Evolutionary conservation across 2,113 vertebrate genomes (phyloP), one percentile per base, ranked within the genome.

Genomic region (Elanus axillaris): DNA sequence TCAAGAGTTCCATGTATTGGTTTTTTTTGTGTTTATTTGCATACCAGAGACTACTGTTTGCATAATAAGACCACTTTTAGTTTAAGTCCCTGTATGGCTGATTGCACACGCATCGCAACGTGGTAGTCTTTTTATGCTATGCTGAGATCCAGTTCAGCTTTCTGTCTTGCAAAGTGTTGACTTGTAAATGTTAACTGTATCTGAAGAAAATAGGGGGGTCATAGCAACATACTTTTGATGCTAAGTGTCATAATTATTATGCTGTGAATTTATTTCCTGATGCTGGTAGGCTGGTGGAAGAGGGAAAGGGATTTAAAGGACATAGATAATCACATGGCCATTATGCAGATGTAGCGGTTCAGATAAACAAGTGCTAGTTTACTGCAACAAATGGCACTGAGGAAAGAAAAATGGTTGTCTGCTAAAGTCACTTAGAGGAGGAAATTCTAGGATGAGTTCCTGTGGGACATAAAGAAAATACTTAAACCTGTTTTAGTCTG

Each of bases 11-110:
- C 2, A 1, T 98, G 93, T 94, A n/a, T 96, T 97, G 97, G 77
- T 90, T 96, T 96, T 97, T 94, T 97, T 97, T 97, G 72, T 97
- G 64, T 97, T 97, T 94, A 97, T 98, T 98, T 98, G 97, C 98
- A 98, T 98, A 98, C 91, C 84, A 91, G 97, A 94, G 68, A 95
- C 95, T 96, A 79, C 69, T 97, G 95, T 98, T 98, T 97, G 97
- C 97, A 98, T 98, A 98, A 98, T 97, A 97, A 97, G 83, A 96
- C 60, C 58, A 95, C 93, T 97, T 97, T 97, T 96, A 93, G 86
- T 97, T 97, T 96, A 96, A 97, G 58, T 97, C 82, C 66, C 82
- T 95, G 85, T 96, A 97, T 93, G 96, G 94, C 73, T 98, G 97
- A 97, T 96, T 97, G 95, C 96, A 96, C 97, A 94, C 32, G 18